Base-by-base conservation (phyloP, 2,797 vertebrate species). In the Lacerta bilineata region DNA sequence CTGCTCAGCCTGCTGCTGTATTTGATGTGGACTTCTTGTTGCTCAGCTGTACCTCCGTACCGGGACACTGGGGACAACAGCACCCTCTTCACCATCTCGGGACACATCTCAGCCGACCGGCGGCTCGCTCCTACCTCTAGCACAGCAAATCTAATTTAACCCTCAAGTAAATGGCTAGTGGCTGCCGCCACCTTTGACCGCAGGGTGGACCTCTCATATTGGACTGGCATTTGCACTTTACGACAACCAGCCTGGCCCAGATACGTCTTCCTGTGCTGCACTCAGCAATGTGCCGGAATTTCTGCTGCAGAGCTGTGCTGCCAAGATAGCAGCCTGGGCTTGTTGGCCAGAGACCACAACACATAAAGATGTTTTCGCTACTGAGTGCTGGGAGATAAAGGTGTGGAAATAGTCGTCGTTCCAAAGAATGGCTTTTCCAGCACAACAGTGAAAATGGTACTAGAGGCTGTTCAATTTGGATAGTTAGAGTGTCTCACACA, bases 61-160 rank as follows among this genome's bases (percentile, higher is more conserved):
- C 84, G 97, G 78, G 94, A 96, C 87, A 88, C 97, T 0, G 95
- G 95, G 1, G 96, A 97, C 15, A 95, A 98, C 88, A 97, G 95
- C 13, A 93, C 71, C 46, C 41, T 99, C 92, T 99, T 99, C 96
- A 98, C 98, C 36, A 97, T 99, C 95, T 99, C 99, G 0, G 98
- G 98, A 94, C 98, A 93, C 86, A 96, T 99, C 10, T 68, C 94
- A 18, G 96, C 96, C 2, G 97, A 92, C 87, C 97, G 97, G 90
- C 97, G 97, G 89, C 96, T 95, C 0, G 98, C 98, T 96, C 98
- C 98, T 29, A 98, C 98, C 43, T 99, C 99, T 91, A 99, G 99
- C 94, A 97, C 98, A 94, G 98, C 99, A 90, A 99, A 98, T 95
- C 98, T 99, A 81, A 98, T 99, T 95, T 99, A 97, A 98, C 0